phyloP scores from a whole-genome alignment of 2,888 invertebrate genomes.

The Psylliodes chrysocephalus region DNA sequence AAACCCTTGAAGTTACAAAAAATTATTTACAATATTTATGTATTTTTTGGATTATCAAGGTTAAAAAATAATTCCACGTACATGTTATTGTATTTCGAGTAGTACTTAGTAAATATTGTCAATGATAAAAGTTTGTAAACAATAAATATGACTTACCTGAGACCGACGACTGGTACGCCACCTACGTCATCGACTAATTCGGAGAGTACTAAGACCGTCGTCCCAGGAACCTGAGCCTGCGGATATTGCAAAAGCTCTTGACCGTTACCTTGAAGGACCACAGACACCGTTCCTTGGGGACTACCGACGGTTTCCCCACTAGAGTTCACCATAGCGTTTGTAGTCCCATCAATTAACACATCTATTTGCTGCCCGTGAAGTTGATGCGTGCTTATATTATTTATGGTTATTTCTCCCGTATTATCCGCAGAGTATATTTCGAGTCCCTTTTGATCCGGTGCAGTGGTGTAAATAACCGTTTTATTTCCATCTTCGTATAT shows the following conservation, averaged over 20 bases:
- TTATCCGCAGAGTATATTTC: conserved; percentile 80
- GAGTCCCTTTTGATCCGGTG: conserved; percentile 81
- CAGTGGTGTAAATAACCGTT: conserved; percentile 84
- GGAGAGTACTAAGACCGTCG: conserved; percentile 76
- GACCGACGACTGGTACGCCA: conserved; percentile 73
- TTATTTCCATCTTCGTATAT: conserved; percentile 88
- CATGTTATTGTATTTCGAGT: too few species aligned
- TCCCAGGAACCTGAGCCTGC: conserved; percentile 66
- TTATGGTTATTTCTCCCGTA: conserved; percentile 62
- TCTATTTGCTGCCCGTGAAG: conserved; percentile 64
- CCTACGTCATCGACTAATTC: conserved; percentile 79
- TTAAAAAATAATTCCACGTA: not conserved
- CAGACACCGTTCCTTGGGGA: conserved; percentile 63
- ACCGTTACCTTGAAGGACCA: conserved; percentile 67
- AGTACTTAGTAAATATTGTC: not conserved
- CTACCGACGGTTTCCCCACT: conserved; percentile 63
- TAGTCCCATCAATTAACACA: conserved; percentile 67
- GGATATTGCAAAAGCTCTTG: conserved; percentile 67
- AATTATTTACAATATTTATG: too few species aligned
- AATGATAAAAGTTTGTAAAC: not conserved
- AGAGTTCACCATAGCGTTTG: conserved; percentile 68
- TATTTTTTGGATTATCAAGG: not conserved
- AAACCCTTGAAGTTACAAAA: not conserved
- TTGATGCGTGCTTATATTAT: conserved; percentile 63
- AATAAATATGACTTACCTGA: conserved; percentile 67